phyloP scores from a whole-genome alignment of 2,888 invertebrate genomes.

The Alviniconcha strummeri region DNA sequence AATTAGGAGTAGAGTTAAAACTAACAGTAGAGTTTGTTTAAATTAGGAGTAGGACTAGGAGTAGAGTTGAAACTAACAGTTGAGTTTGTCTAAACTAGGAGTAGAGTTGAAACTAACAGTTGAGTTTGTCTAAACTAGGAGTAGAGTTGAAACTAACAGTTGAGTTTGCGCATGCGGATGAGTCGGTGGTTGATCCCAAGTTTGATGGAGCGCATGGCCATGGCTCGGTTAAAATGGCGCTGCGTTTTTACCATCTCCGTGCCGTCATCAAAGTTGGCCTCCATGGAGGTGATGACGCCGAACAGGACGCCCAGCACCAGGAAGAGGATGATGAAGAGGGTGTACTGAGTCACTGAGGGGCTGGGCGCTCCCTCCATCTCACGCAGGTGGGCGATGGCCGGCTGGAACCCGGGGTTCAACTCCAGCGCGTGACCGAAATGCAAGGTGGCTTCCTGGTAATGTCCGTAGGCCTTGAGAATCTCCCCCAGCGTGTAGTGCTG shows the following conservation, averaged over 20 bases:
- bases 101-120: slow-evolving; percentile 35
- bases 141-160: slow-evolving; percentile 34
- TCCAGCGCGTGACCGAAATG: slow-evolving; percentile 89
- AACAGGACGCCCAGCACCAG: slow-evolving; percentile 85
- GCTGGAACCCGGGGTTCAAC: slow-evolving; percentile 89
- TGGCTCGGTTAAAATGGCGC: slow-evolving; percentile 90
- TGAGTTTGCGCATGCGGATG: slow-evolving; percentile 59
- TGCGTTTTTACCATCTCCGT: slow-evolving; percentile 78
- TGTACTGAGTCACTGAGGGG: slow-evolving; percentile 88
- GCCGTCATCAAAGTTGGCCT: slow-evolving; percentile 72
- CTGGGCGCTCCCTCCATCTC: slow-evolving; percentile 88
- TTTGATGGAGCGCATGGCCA: slow-evolving; percentile 89
- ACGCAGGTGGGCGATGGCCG: slow-evolving; percentile 85
- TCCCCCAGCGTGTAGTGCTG: slow-evolving; percentile 94
- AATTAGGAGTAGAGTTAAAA: too few species aligned
- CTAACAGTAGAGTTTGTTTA: too few species aligned
- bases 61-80: too few species aligned
- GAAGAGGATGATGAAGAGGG: slow-evolving; percentile 89
- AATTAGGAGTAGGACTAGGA: too few species aligned
- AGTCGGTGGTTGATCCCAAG: slow-evolving; percentile 73
- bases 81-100: too few species aligned
- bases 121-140: slow-evolving; percentile 43
- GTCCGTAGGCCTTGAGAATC: slow-evolving; percentile 92
- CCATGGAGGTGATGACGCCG: slow-evolving; percentile 87
- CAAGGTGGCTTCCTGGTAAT: slow-evolving; percentile 89